These are phyloP conservation scores for Amyelois transitella DNA, from an alignment of 1,140 invertebrate species.

Conservation along the genomic window DNA sequence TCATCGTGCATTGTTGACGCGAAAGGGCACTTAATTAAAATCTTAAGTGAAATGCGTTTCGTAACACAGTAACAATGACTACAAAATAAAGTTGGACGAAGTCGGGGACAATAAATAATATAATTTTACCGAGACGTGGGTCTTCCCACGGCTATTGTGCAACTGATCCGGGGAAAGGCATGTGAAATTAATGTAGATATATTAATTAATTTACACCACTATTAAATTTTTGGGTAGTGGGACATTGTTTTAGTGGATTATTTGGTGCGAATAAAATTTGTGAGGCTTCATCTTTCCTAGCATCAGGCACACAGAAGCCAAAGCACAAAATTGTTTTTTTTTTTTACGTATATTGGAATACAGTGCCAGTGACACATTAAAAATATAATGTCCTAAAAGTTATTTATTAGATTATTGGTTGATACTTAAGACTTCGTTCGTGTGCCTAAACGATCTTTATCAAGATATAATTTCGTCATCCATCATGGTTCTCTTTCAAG, in stretches of 20 bases:
- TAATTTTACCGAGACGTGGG: conserved; percentile 12
- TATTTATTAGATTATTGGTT: no score
- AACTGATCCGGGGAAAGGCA: conserved; percentile 21
- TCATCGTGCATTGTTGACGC: not conserved
- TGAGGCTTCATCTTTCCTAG: not conserved
- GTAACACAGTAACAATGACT: conserved; percentile 19
- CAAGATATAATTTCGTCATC: no score
- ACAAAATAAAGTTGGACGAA: conserved; percentile 13
- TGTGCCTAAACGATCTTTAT: no score
- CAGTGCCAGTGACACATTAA: no score
- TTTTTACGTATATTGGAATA: no score
- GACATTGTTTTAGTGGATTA: no score
- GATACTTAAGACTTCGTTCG: no score
- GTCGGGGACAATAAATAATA: conserved; percentile 11
- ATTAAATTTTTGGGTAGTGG: no score
- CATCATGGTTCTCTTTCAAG: no score
- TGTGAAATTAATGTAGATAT: conserved; percentile 19
- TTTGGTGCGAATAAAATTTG: not conserved
- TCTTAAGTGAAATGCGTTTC: conserved; percentile 22
- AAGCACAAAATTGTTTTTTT: no score
- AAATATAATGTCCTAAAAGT: no score
- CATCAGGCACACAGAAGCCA: no score
- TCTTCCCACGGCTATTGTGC: conserved; percentile 20
- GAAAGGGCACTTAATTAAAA: conserved; percentile 35
- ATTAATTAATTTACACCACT: conserved; percentile 16